Evolutionary conservation across 2,113 vertebrate species (phyloP), one percentile per base, ranked within the genome.

Genomic region (Hyaena hyaena): DNA sequence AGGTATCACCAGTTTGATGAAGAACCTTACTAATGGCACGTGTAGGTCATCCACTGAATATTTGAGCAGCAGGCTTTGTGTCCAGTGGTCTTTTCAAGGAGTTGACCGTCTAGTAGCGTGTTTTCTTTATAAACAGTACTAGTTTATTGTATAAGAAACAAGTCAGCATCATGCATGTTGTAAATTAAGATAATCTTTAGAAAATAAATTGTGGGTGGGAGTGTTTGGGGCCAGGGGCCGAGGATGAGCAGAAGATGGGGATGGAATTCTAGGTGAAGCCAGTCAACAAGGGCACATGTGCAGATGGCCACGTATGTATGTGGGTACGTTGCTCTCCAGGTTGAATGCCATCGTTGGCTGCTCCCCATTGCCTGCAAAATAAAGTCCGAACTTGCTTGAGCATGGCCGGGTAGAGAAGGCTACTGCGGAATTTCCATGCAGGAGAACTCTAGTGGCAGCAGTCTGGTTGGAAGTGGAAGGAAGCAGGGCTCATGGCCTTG

Each of bases 241-340:
- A 77, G 68, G 50, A 48, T 28, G 83, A 53, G 65, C 55, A 53
- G 50, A 76, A 76, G 14, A 76, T 43, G 43, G 16, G 28, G n/a
- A 15, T 69, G 35, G 43, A 45, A 16, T 69, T 63, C 61, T 31
- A 71, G 88, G 43, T 66, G 48, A 19, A 69, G 35, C 43, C 7
- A 35, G 4, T 68, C 31, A 39, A 6, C 69, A 17, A 79, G 48
- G 43, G 80, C 92, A 55, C 10, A 33, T 8, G 39, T 11, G 21
- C 23, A 53, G 82, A 3, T 4, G 68, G 84, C 33, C 9, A 43
- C 3, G 1, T 10, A 11, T 2, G 1, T 7, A 0, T 31, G 12
- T 43, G 48, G 3, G 5, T 55, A 2, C 45, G 33, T 2, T 26
- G 26, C 50, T 69, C 79, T 83, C n/a, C n/a, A 23, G 63, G 35